These are phyloP conservation scores for Stegodyphus mimosarum DNA, from an alignment of 1,140 invertebrate species.

Conservation along the genomic window DNA sequence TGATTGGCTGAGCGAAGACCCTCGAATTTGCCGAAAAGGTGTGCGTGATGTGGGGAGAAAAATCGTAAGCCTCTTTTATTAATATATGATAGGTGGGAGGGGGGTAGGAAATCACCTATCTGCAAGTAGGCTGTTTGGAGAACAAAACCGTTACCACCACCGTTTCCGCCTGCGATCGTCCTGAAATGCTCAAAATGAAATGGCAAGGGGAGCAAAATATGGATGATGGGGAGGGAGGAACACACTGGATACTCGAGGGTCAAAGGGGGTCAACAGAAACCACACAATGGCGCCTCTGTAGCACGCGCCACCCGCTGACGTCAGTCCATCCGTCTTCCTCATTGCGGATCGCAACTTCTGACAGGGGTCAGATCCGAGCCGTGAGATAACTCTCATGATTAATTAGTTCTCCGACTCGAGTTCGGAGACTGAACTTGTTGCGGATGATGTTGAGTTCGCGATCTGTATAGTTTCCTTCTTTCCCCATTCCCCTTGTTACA, in stretches of 20 bases:
- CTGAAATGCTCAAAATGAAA: too few relatives aligned
- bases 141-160: too few relatives aligned
- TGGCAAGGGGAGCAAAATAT: background rate
- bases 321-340: conserved; percentile 50
- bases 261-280: conserved; percentile 49
- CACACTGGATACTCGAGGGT: conserved; percentile 11
- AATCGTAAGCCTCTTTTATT: too few relatives aligned
- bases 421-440: conserved; percentile 27
- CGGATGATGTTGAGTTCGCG: conserved; percentile 9
- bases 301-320: conserved; percentile 55
- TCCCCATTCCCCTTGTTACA: background rate
- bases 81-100: too few relatives aligned
- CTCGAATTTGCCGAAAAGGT: too few relatives aligned
- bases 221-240: background rate
- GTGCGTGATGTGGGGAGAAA: too few relatives aligned
- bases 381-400: conserved; percentile 52
- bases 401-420: conserved; percentile 13
- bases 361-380: conserved; percentile 51
- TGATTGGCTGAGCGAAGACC: too few relatives aligned
- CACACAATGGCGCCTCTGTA: conserved; percentile 55
- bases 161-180: too few relatives aligned
- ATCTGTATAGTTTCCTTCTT: background rate
- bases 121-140: too few relatives aligned
- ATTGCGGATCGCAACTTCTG: conserved; percentile 32
- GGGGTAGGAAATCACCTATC: too few relatives aligned